phyloP scores from a whole-genome alignment of 2,797 vertebrate genomes.

The Liparis tanakae region DNA sequence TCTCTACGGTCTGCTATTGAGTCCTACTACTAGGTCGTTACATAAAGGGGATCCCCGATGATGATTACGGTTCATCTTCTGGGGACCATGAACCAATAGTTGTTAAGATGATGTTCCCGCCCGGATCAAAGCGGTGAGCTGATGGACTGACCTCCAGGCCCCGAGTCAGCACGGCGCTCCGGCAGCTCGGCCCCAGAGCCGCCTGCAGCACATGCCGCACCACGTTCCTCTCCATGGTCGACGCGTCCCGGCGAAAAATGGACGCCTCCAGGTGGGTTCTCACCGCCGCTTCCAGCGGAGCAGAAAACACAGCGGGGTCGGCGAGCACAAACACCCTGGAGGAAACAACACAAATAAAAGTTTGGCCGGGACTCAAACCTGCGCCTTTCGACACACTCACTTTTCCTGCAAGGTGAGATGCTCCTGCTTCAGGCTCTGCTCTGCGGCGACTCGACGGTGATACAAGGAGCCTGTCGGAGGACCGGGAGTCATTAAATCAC shows the following conservation, averaged over 20 bases:
- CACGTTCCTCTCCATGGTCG: conserved; percentile 60
- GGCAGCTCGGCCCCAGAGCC: conserved; percentile 75
- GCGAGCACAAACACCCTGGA: conserved; percentile 89
- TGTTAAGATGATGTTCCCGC: neutral
- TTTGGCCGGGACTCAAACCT: neutral
- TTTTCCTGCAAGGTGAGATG: conserved; percentile 81
- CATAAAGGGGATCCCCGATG: neutral
- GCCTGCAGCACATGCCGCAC: conserved; percentile 82
- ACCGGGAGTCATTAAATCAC: neutral
- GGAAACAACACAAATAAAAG: neutral
- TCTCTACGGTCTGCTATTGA: too few relatives aligned
- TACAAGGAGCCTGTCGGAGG: conserved; percentile 79
- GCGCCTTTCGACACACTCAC: conserved; percentile 68
- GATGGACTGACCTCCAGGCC: conserved; percentile 80
- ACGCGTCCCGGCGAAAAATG: conserved; percentile 65
- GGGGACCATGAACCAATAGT: neutral
- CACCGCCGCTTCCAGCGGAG: conserved; percentile 80
- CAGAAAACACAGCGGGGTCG: conserved; percentile 86
- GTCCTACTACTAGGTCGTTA: too few relatives aligned
- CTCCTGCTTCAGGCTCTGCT: conserved; percentile 84
- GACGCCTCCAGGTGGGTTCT: conserved; percentile 76
- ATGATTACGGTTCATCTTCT: neutral
- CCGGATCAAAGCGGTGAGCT: neutral
- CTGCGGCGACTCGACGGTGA: conserved; percentile 79
- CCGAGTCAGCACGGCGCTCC: conserved; percentile 57